Percentiles rank a stretch among this genome's conserved stretches.
These are phyloP conservation scores for Labeo calbasu DNA, from an alignment of 2,797 vertebrate genomes.

Conservation along the genomic window DNA sequence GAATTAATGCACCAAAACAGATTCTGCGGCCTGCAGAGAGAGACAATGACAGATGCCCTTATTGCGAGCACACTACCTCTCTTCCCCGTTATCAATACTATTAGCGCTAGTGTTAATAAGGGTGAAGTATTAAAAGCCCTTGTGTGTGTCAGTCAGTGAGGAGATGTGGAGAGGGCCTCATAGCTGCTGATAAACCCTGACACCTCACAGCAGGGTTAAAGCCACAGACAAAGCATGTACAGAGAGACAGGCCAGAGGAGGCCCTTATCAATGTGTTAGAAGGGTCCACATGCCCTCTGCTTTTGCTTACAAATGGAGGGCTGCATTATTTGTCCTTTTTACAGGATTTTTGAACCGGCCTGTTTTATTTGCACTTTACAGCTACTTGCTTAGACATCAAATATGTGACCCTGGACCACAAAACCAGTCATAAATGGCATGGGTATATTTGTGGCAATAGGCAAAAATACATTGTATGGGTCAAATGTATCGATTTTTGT, in stretches of 20 bases:
- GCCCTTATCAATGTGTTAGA: conserved; percentile 41
- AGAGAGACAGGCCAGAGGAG: conserved; percentile 50
- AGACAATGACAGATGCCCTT: conserved; percentile 96
- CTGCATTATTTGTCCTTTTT: neutral
- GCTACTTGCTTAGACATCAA: neutral
- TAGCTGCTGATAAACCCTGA: conserved; percentile 70
- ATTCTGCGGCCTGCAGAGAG: conserved; percentile 76
- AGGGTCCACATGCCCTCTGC: conserved; percentile 48
- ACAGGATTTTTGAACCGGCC: neutral
- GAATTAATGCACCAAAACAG: conserved; percentile 91
- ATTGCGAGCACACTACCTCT: conserved; percentile 81
- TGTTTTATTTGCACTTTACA: neutral
- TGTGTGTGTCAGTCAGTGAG: conserved; percentile 49
- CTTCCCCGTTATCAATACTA: conserved; percentile 74
- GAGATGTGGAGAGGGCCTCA: conserved; percentile 58
- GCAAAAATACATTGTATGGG: too few relatives aligned
- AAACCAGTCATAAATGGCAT: too few relatives aligned
- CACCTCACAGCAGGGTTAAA: conserved; percentile 59
- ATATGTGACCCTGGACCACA: too few relatives aligned
- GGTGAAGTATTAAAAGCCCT: conserved; percentile 42
- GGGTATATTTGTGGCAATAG: too few relatives aligned
- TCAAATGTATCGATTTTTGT: too few relatives aligned
- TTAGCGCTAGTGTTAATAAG: conserved; percentile 73
- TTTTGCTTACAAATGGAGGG: conserved; percentile 5
- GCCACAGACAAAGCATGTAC: conserved; percentile 30